Percentiles rank a stretch among this genome's conserved stretches.
Evolutionary conservation across 2,113 vertebrate species (phyloP).

Genomic region (Pipa parva): DNA sequence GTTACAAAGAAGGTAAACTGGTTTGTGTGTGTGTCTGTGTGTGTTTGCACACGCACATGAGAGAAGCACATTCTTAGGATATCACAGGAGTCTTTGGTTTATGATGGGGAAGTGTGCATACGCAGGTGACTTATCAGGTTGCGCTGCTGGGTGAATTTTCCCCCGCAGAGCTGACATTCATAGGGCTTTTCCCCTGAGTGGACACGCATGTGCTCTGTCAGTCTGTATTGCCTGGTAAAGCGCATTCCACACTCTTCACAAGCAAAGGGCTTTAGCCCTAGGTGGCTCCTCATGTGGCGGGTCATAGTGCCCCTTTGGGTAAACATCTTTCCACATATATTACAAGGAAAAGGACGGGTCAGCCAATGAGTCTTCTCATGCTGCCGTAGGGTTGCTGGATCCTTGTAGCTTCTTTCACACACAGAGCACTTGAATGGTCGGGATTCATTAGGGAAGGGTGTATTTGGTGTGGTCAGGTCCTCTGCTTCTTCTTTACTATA

Average conservation of each 20-base stretch:
- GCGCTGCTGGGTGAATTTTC: constrained; percentile 98
- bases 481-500: constrained; percentile 82
- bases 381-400: constrained; percentile 88
- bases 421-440: constrained; percentile 89
- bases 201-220: constrained; percentile 98
- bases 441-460: constrained; percentile 62
- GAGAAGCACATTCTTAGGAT: constrained; percentile 56
- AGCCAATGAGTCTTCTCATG: constrained; percentile 97
- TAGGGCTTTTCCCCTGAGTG: constrained; percentile 99
- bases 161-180: constrained; percentile 96
- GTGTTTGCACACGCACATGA: constrained; percentile 49
- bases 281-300: constrained; percentile 97
- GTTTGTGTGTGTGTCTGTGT: constrained; percentile 45
- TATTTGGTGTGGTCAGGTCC: constrained; percentile 77
- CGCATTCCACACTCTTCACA: constrained; percentile 98
- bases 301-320: constrained; percentile 99
- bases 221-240: constrained; percentile 97
- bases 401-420: constrained; percentile 95
- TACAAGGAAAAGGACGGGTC: constrained; percentile 92
- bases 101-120: constrained; percentile 97
- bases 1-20: constrained; percentile 63
- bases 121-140: constrained; percentile 99
- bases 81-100: constrained; percentile 84
- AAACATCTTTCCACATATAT: constrained; percentile 98
- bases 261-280: constrained; percentile 95